Conservation (phyloP, 2,113 vertebrate species). For the Thermophis baileyi region DNA sequence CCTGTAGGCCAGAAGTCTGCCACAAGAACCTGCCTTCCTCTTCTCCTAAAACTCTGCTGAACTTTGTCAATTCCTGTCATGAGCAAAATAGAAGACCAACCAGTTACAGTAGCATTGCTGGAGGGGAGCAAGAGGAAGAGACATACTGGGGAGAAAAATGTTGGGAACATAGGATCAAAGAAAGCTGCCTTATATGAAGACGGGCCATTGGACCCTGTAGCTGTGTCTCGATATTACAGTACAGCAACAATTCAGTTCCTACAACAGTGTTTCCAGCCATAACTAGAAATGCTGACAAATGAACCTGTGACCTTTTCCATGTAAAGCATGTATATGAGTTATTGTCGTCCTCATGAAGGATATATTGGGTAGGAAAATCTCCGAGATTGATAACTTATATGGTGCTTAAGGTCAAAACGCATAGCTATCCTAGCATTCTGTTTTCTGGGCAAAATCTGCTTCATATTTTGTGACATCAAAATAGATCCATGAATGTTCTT, state of each 20-base stretch:
- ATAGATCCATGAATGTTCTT: not conserved
- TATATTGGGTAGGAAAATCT: not conserved
- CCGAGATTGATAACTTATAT: not conserved
- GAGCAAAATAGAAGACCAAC: not conserved
- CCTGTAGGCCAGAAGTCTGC: not conserved
- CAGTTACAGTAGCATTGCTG: not conserved
- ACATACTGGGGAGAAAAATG: not conserved
- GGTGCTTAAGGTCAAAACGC: not conserved
- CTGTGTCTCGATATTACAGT: not conserved
- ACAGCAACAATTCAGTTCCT: not conserved
- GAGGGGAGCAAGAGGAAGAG: not conserved
- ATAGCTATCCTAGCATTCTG: not conserved
- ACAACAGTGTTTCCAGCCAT: not conserved
- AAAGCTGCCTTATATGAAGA: not conserved
- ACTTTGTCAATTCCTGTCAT: not conserved
- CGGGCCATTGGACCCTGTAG: not conserved
- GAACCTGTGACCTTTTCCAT: not conserved
- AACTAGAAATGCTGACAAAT: not conserved
- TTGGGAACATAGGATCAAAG: not conserved
- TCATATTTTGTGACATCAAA: not conserved
- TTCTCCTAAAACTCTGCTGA: not conserved
- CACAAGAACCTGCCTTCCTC: not conserved
- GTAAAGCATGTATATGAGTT: not conserved
- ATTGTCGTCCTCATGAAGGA: not conserved
- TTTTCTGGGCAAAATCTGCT: not conserved